phyloP scores from a whole-genome alignment of 2,888 invertebrate species.

The Sclerodermus sp. region DNA sequence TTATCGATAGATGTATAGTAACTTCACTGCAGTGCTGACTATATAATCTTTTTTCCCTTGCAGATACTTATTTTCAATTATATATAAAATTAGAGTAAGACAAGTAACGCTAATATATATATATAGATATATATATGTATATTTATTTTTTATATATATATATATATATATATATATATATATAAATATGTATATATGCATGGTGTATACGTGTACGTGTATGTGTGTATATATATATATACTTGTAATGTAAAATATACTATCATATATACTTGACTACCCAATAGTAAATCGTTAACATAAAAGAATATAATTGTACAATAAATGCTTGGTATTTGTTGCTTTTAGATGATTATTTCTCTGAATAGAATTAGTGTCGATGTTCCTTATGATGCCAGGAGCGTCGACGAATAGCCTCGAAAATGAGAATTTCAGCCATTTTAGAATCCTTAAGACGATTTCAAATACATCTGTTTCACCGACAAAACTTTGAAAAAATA shows the following conservation, averaged over 20 bases:
- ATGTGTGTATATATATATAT: slow-evolving; percentile 23
- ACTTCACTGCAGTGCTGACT: slow-evolving; percentile 38
- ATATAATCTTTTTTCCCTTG: slow-evolving; percentile 31
- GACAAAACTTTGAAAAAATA: too few species aligned
- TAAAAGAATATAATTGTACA: slow-evolving; percentile 48
- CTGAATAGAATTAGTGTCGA: neutral
- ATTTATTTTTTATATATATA: slow-evolving; percentile 1
- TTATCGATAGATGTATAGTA: slow-evolving; percentile 34
- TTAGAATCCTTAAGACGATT: too few species aligned
- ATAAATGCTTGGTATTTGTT: slow-evolving; percentile 32
- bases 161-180: slow-evolving; percentile 15
- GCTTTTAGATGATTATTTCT: slow-evolving; percentile 1
- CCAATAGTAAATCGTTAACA: slow-evolving; percentile 36
- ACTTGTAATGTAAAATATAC: slow-evolving; percentile 33
- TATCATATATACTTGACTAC: slow-evolving; percentile 25
- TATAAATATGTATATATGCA: slow-evolving; percentile 31
- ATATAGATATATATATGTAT: slow-evolving; percentile 12
- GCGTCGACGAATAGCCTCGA: neutral
- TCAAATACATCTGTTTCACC: too few species aligned
- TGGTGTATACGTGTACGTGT: slow-evolving; percentile 23
- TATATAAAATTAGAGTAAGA: slow-evolving; percentile 30
- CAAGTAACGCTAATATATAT: too few species aligned
- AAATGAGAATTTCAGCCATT: too few species aligned
- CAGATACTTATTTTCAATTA: slow-evolving; percentile 38
- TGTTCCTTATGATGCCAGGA: slow-evolving; percentile 13